Evolutionary conservation across 2,113 vertebrate species (phyloP).

Genomic region (Cromileptes altivelis): DNA sequence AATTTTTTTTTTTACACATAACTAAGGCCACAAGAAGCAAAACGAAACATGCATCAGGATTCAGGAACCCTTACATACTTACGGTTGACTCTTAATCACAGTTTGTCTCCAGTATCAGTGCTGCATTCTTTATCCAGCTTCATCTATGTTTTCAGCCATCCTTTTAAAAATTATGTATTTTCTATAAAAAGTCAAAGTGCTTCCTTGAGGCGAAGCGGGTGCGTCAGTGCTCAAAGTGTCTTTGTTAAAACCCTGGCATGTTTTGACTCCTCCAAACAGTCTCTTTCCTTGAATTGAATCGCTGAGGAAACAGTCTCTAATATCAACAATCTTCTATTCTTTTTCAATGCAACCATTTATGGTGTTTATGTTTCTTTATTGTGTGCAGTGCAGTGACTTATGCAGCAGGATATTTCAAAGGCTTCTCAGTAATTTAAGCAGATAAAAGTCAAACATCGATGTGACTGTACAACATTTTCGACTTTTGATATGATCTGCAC

Average conservation of each 20-base stretch:
- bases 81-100: background rate
- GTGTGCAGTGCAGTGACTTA: background rate
- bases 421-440: background rate
- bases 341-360: background rate
- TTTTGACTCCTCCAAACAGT: conserved; percentile 41
- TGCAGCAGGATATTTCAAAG: background rate
- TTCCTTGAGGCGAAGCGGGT: background rate
- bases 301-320: conserved; percentile 37
- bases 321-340: conserved; percentile 22
- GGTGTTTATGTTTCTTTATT: background rate
- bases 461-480: background rate
- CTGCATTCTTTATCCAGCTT: background rate
- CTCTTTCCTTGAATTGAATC: conserved; percentile 69
- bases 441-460: background rate
- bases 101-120: background rate
- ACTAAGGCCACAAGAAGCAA: background rate
- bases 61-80: background rate
- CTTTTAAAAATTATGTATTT: background rate
- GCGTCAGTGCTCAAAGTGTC: background rate
- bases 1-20: background rate
- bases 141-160: background rate
- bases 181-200: background rate
- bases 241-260: conserved; percentile 19
- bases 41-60: background rate
- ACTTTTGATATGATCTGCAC: background rate